Evolutionary conservation across 2,113 vertebrate species (phyloP).

Genomic region (Apodemus speciosus): DNA sequence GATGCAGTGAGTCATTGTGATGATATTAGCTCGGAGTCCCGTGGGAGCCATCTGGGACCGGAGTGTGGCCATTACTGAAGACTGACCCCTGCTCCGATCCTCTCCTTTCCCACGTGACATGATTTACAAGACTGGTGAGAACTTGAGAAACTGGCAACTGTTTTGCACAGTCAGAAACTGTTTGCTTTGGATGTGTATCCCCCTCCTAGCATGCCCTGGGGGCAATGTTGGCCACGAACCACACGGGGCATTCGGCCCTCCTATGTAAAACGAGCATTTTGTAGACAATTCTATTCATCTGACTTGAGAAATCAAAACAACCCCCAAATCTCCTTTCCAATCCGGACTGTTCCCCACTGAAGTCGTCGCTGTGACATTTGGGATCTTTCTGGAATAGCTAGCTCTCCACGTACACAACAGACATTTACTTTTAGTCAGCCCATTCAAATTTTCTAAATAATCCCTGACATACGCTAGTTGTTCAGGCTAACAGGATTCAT

Average conservation of each 20-base stretch:
- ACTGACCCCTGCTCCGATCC: background rate
- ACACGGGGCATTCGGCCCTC: accelerated
- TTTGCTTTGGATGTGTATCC: background rate
- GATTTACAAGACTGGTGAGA: background rate
- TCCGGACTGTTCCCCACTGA: background rate
- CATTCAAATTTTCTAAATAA: background rate
- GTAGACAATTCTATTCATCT: background rate
- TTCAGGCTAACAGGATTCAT: background rate
- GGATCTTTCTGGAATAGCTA: conserved; percentile 44
- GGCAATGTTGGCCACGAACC: background rate
- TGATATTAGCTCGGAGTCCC: too few species aligned
- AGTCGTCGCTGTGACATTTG: background rate
- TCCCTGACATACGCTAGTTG: background rate
- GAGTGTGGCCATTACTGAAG: too few species aligned
- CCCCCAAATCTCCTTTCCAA: background rate
- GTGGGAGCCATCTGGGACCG: accelerated
- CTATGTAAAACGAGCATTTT: background rate
- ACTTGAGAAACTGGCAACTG: background rate
- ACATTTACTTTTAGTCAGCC: background rate
- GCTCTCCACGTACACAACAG: background rate
- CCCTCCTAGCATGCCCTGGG: background rate
- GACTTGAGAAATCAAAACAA: background rate
- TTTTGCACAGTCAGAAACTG: background rate
- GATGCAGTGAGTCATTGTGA: background rate
- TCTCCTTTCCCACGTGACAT: background rate